Evolutionary conservation across 2,113 vertebrate species (phyloP), one percentile per base, ranked within the genome.

Genomic region (Synchiropus splendidus): DNA sequence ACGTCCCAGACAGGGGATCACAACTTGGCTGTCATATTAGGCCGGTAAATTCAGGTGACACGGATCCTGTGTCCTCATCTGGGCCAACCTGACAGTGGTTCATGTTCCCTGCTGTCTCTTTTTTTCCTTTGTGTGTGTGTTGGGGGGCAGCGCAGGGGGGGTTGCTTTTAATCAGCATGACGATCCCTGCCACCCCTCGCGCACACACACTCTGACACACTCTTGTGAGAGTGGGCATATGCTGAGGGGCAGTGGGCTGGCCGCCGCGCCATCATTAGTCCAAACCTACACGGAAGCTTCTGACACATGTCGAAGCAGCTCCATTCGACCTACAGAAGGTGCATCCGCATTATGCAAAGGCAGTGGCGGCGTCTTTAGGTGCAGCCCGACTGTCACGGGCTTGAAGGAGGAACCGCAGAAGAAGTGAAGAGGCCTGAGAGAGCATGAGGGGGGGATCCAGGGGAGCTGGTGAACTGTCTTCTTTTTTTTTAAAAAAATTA

Each of bases 261-360:
- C 77, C 84, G 54, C 46, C 60, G 77, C 74, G 79, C 80, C 84
- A 85, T 86, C 84, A 86, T 86, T 86, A 85, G 84, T 84, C 81
- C 77, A 75, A 67, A 59, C 74, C 64, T 70, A 78, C 77, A 75
- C 70, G 69, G 74, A 49, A 76, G 82, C 80, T 71, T 73, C 72
- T 86, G 84, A 86, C 84, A 86, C 80, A 85, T 86, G 83, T 86
- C 83, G 79, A 71, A 78, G 76, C 54, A 65, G 74, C 64, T 68
- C 72, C 80, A 74, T 62, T 67, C 81, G 74, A 79, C 82, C 80
- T 80, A 81, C 82, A 74, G 79, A 72, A 75, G 74, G 62, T 51
- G 75, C 82, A 76, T 79, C 73, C 80, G 66, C 79, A 86, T 86
- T 85, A 86, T 85, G 83, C 83, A 82, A 80, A 81, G 77, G 77